Evolutionary conservation across 1,140 invertebrate species (phyloP).

Genomic region (Drosophila kepulauana): DNA sequence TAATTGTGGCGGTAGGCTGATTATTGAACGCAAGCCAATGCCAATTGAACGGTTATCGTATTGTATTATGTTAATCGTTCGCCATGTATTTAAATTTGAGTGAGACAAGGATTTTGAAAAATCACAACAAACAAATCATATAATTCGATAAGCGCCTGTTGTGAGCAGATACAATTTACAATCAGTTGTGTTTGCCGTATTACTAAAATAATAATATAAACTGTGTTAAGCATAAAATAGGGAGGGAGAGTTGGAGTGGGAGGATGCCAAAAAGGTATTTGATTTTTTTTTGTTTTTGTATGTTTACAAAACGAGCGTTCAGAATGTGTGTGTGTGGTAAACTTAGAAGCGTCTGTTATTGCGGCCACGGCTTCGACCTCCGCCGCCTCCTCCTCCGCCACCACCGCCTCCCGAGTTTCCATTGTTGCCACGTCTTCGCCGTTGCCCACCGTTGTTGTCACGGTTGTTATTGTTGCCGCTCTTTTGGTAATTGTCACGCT

Average conservation of each 20-base stretch:
- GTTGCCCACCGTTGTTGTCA: slow-evolving; percentile 52
- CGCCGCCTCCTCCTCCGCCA: slow-evolving; percentile 41
- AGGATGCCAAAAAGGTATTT: slow-evolving; percentile 21
- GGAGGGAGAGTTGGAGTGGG: slow-evolving; percentile 24
- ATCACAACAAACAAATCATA: slow-evolving; percentile 10
- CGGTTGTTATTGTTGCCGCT: slow-evolving; percentile 41
- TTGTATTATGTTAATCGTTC: slow-evolving; percentile 11
- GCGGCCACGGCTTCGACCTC: slow-evolving; percentile 65
- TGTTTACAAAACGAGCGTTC: slow-evolving; percentile 20
- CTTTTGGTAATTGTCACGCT: slow-evolving; percentile 60
- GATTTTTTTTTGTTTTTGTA: slow-evolving; percentile 15
- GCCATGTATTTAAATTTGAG: no score
- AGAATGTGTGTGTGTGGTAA: slow-evolving; percentile 25
- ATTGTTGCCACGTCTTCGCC: slow-evolving; percentile 72
- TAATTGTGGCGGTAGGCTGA: slow-evolving; percentile 12
- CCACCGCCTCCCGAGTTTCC: slow-evolving; percentile 38
- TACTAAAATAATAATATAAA: slow-evolving; percentile 52
- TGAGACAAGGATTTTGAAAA: neutral
- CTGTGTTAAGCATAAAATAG: slow-evolving; percentile 32
- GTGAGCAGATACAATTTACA: slow-evolving; percentile 21
- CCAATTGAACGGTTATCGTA: neutral
- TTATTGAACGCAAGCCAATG: neutral
- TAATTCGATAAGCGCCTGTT: neutral
- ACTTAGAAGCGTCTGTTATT: slow-evolving; percentile 73
- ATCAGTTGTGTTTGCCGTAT: slow-evolving; percentile 21